phyloP scores from a whole-genome alignment of 2,113 vertebrate species.

The Fukomys damarensis region DNA sequence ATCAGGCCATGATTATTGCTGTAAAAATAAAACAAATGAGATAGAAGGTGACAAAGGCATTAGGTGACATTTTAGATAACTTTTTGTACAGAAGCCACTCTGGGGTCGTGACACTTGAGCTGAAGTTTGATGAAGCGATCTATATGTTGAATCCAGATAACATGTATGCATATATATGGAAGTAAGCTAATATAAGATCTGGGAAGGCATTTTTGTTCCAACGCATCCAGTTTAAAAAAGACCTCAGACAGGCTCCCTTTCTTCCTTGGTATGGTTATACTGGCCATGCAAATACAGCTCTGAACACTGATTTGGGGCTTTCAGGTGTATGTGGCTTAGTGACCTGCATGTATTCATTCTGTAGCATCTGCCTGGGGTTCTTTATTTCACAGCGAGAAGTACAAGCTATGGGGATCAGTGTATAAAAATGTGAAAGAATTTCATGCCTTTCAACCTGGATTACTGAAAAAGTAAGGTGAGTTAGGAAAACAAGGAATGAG shows the following conservation, averaged over 20 bases:
- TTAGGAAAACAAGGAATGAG: neutral
- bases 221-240: neutral
- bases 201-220: neutral
- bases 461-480: neutral
- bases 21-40: neutral
- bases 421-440: neutral
- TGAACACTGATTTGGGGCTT: neutral
- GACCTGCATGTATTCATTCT: neutral
- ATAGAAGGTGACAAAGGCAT: neutral
- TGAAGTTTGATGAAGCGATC: neutral
- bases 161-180: neutral
- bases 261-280: accelerated
- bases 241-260: neutral
- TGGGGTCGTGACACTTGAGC: neutral
- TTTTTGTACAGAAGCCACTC: neutral
- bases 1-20: neutral
- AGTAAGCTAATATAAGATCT: neutral
- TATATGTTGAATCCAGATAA: neutral
- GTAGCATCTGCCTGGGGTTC: neutral
- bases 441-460: neutral
- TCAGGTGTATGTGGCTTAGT: neutral
- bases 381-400: conserved; percentile 24
- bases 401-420: neutral
- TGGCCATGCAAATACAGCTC: neutral
- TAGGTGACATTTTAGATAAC: neutral